Base-by-base conservation (phyloP, 2,888 invertebrate genomes). In the Chloromyia formosa region DNA sequence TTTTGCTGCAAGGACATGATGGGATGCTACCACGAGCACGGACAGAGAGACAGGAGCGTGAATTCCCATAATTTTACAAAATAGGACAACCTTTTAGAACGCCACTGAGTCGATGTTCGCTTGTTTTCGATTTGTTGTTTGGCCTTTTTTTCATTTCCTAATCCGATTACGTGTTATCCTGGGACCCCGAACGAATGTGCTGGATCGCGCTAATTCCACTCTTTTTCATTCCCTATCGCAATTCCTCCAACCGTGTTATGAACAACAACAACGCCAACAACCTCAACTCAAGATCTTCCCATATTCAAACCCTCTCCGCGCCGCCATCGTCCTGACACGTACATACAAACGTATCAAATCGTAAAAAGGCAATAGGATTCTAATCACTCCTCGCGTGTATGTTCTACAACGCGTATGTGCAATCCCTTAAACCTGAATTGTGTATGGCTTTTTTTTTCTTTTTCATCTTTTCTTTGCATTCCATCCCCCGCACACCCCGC, bases 161-260 rank as follows among this genome's bases (percentile, higher is more conserved):
- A 71, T 71, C 71, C 71, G 71, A 71, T 69, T 69, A 69, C 68
- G 68, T 62, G 62, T 54, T 54, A 54, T 60, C 60, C 68, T 71
- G 71, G 58, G 71, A 20, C 71, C 42, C 49, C 66, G 45, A 71
- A 69, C 35, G 71, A 71, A 71, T 71, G 71, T 71, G 71, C 58
- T 40, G 58, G 56, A 71, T 71, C 56, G 71, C 71, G 71, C 71
- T 71, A 71, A 56, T 71, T 71, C 71, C 40, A 20, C 35, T 58
- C 68, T 69, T 69, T 27, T 69, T 53, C 68, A 62, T 40, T 62
- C 49, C 22, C 45, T 23, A 66, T 66, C 66, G 49, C 66, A 27
- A 53, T 69, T 69, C 53, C 27, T 54, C 54, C 62, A 40, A 40
- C 62, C 22, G 60, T 27, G 14, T 22, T 35, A 35, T 4, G 7